Percentiles rank a stretch among this genome's conserved stretches.
Evolutionary conservation across 2,797 vertebrate species (phyloP).

Genomic region (Brachyalestes nurse): DNA sequence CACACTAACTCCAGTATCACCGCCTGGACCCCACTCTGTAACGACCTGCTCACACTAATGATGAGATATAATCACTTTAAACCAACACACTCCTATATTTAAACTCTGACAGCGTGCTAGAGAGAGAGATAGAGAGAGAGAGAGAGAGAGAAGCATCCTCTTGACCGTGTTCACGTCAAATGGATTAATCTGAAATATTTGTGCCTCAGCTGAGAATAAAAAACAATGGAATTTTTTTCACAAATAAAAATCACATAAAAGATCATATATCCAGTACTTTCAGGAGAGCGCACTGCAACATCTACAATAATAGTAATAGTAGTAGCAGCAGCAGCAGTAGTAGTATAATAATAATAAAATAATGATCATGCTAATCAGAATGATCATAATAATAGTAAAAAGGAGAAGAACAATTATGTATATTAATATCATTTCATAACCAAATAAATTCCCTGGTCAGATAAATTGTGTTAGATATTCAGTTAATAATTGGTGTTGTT

Average conservation of each 20-base stretch:
- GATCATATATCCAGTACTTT: too few species aligned
- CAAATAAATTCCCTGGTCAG: too few species aligned
- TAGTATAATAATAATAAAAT: too few species aligned
- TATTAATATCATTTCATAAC: too few species aligned
- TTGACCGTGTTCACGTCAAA: slow-evolving; percentile 18
- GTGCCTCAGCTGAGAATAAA: slow-evolving; percentile 32
- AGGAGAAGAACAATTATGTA: too few species aligned
- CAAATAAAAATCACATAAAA: not conserved
- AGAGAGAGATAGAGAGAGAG: not conserved
- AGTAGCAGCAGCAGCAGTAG: too few species aligned
- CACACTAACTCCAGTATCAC: slow-evolving; percentile 42
- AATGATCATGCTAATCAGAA: too few species aligned
- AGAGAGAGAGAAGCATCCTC: slow-evolving; percentile 11
- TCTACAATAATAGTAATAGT: too few species aligned
- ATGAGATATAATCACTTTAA: not conserved
- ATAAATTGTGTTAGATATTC: too few species aligned
- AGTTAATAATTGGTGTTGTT: too few species aligned
- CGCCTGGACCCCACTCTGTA: not conserved
- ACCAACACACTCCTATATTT: not conserved
- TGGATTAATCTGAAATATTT: slow-evolving; percentile 31
- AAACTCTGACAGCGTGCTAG: not conserved
- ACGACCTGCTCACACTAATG: not conserved
- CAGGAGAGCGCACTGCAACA: too few species aligned
- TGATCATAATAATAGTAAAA: too few species aligned
- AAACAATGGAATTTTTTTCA: not conserved